phyloP scores from a whole-genome alignment of 2,888 invertebrate genomes.

The Ophion obscuratus region DNA sequence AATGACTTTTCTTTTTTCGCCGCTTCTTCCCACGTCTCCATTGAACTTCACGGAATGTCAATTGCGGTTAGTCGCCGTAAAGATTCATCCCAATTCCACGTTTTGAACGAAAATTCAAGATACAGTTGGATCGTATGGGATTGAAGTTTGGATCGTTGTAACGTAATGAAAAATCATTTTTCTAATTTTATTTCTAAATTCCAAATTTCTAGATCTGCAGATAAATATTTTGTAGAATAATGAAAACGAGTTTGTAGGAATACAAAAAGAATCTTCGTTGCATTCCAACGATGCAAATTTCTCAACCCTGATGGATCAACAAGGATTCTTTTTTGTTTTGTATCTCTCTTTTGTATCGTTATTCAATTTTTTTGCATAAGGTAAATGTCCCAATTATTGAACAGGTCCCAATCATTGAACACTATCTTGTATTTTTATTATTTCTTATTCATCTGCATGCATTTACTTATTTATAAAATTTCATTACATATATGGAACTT shows the following conservation, averaged over 20 bases:
- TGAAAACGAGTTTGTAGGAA: neutral
- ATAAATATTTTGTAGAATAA: neutral
- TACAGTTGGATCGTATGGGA: too few species aligned
- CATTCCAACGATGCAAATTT: neutral
- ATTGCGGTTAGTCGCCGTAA: neutral
- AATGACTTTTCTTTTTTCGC: neutral
- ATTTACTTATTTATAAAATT: too few species aligned
- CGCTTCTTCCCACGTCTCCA: neutral
- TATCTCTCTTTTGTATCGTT: neutral
- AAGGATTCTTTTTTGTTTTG: neutral
- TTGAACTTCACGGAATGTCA: neutral
- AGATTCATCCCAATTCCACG: neutral
- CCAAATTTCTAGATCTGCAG: too few species aligned
- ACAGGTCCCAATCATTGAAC: too few species aligned
- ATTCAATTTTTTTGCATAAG: neutral
- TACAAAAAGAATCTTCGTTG: neutral
- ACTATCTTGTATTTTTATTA: too few species aligned
- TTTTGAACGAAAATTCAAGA: neutral
- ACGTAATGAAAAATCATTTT: too few species aligned
- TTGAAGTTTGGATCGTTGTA: too few species aligned
- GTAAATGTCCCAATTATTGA: too few species aligned
- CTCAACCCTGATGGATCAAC: neutral
- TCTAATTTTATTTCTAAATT: too few species aligned
- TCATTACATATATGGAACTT: too few species aligned
- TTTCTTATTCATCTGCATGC: too few species aligned